These are phyloP conservation scores for Mantis religiosa DNA, from an alignment of 2,888 invertebrate genomes.

Conservation along the genomic window DNA sequence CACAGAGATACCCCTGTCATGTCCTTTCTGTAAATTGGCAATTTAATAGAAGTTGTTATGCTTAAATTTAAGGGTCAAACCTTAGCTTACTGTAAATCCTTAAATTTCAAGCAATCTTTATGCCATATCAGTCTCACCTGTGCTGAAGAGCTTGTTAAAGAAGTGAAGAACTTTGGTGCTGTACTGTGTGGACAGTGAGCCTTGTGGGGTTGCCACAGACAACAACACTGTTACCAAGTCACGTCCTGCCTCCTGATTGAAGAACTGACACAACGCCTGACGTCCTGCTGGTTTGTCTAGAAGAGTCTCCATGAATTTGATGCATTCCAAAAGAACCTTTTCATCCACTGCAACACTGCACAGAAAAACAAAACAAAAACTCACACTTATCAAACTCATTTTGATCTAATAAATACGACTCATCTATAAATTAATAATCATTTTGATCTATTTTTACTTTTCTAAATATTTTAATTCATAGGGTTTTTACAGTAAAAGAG, in stretches of 20 bases:
- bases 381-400: too few species aligned
- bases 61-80: too few species aligned
- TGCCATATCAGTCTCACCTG: constrained; percentile 38
- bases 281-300: constrained; percentile 78
- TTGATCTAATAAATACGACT: too few species aligned
- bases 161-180: constrained; percentile 75
- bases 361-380: background rate
- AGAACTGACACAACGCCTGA: constrained; percentile 78
- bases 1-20: too few species aligned
- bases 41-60: too few species aligned
- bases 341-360: constrained; percentile 52
- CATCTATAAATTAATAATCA: too few species aligned
- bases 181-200: constrained; percentile 57
- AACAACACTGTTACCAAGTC: constrained; percentile 75
- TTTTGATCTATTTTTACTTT: too few species aligned
- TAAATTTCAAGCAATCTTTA: background rate
- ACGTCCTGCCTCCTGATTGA: constrained; percentile 56
- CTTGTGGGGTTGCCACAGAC: constrained; percentile 71
- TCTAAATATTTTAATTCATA: too few species aligned
- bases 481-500: too few species aligned
- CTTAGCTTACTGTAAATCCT: too few species aligned
- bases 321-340: constrained; percentile 60
- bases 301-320: constrained; percentile 82
- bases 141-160: constrained; percentile 66
- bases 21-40: too few species aligned